These are phyloP conservation scores for Desoria tigrina DNA, from an alignment of 2,888 invertebrate species.

Conservation along the genomic window DNA sequence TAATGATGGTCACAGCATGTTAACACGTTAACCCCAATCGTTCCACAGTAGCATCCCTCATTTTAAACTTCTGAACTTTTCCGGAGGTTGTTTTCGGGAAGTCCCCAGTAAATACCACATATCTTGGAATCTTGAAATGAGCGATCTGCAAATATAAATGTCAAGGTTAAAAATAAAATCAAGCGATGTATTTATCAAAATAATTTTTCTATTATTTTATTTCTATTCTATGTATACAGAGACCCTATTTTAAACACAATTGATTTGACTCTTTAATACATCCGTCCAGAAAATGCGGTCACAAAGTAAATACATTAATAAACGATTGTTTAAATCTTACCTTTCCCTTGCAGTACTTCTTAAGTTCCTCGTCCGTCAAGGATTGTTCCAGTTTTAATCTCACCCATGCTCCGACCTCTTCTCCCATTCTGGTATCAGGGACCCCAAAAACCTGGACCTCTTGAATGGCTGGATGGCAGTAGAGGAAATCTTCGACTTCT, in stretches of 20 bases:
- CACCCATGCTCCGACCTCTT: slow-evolving; percentile 72
- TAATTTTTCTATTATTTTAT: too few relatives aligned
- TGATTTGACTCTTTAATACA: not conserved
- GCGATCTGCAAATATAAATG: slow-evolving; percentile 63
- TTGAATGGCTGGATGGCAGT: slow-evolving; percentile 71
- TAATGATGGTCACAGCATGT: too few relatives aligned
- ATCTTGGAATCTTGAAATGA: slow-evolving; percentile 77
- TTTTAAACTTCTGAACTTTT: slow-evolving; percentile 74
- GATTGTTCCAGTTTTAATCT: slow-evolving; percentile 62
- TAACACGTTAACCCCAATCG: too few relatives aligned
- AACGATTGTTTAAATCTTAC: too few relatives aligned
- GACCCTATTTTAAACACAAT: too few relatives aligned
- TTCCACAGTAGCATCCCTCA: too few relatives aligned
- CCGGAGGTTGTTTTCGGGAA: slow-evolving; percentile 82
- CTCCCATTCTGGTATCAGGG: slow-evolving; percentile 73
- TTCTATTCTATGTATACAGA: too few relatives aligned
- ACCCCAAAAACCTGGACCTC: slow-evolving; percentile 77
- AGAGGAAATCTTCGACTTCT: slow-evolving; percentile 74
- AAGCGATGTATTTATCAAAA: too few relatives aligned
- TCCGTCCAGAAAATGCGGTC: too few relatives aligned
- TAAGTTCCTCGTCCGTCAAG: slow-evolving; percentile 65
- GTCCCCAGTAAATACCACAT: slow-evolving; percentile 66
- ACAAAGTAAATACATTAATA: too few relatives aligned
- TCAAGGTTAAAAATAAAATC: slow-evolving; percentile 5
- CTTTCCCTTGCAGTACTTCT: slow-evolving; percentile 66